Percentiles rank a stretch among this genome's conserved stretches.
Evolutionary conservation across 2,888 invertebrate genomes (phyloP).

Genomic region (Altica lythri): DNA sequence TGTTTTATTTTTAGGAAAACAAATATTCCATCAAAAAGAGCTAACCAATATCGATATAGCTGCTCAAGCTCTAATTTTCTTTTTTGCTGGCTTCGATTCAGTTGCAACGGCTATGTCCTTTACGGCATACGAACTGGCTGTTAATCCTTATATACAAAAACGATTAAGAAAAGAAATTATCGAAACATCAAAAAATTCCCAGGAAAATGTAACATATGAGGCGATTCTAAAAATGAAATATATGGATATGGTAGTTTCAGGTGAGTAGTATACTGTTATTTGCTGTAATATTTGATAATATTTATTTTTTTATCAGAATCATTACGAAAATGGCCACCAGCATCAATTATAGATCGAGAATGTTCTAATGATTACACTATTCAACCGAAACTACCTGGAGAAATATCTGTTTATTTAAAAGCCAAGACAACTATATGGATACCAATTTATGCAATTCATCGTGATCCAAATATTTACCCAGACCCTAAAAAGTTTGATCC

Average conservation of each 20-base stretch:
- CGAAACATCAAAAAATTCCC: slow-evolving; percentile 48
- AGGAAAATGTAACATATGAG: slow-evolving; percentile 55
- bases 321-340: slow-evolving; percentile 46
- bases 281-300: background rate
- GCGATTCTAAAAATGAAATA: too few species aligned
- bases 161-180: slow-evolving; percentile 62
- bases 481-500: slow-evolving; percentile 39
- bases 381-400: slow-evolving; percentile 31
- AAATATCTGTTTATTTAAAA: slow-evolving; percentile 35
- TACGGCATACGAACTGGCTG: background rate
- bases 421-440: slow-evolving; percentile 39
- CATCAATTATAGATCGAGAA: slow-evolving; percentile 53
- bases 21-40: too few species aligned
- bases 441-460: slow-evolving; percentile 44
- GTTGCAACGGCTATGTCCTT: background rate
- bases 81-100: background rate
- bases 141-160: slow-evolving; percentile 36
- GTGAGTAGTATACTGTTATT: slow-evolving; percentile 28
- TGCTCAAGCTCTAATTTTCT: background rate
- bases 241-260: slow-evolving; percentile 58
- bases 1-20: too few species aligned
- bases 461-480: slow-evolving; percentile 45
- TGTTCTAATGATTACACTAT: slow-evolving; percentile 58
- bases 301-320: background rate
- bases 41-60: background rate